Evolutionary conservation across 1,140 invertebrate genomes (phyloP).

Genomic region (Aphaenogaster ashmeadi): DNA sequence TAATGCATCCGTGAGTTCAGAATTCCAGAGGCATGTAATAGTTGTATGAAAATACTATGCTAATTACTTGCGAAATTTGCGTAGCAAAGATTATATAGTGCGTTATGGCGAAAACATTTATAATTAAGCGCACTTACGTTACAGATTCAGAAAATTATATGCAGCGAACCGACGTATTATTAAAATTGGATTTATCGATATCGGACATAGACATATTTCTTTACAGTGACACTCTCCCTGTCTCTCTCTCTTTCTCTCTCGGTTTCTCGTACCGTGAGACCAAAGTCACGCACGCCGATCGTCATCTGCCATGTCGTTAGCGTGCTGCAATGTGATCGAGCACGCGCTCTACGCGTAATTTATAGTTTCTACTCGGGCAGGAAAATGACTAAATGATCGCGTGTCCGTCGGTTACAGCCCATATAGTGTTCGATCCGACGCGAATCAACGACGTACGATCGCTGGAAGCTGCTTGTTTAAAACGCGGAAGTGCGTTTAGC

Average conservation of each 20-base stretch:
- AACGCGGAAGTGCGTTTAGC: slow-evolving; percentile 6
- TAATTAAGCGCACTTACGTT: slow-evolving; percentile 16
- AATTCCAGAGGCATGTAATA: slow-evolving; percentile 24
- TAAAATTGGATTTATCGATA: slow-evolving; percentile 52
- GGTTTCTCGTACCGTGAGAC: slow-evolving; percentile 36
- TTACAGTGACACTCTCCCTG: slow-evolving; percentile 54
- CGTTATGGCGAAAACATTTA: background rate
- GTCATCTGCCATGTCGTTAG: slow-evolving; percentile 76
- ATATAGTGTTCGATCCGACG: slow-evolving; percentile 58
- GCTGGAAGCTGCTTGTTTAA: slow-evolving; percentile 35
- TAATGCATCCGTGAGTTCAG: slow-evolving; percentile 19
- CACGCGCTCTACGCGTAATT: slow-evolving; percentile 75
- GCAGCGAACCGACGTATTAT: background rate
- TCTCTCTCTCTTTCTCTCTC: background rate
- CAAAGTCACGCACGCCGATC: slow-evolving; percentile 75
- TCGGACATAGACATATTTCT: slow-evolving; percentile 39
- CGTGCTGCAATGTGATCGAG: slow-evolving; percentile 78
- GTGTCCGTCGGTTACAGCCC: slow-evolving; percentile 63
- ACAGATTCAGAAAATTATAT: background rate
- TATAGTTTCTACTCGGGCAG: slow-evolving; percentile 71
- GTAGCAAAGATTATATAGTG: background rate
- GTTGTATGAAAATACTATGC: slow-evolving; percentile 34
- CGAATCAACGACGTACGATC: slow-evolving; percentile 44
- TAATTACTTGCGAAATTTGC: slow-evolving; percentile 31
- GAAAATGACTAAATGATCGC: slow-evolving; percentile 76